Evolutionary conservation across 2,797 vertebrate genomes (phyloP), one percentile per base, ranked within the genome.

Genomic region (Scyliorhinus canicula): DNA sequence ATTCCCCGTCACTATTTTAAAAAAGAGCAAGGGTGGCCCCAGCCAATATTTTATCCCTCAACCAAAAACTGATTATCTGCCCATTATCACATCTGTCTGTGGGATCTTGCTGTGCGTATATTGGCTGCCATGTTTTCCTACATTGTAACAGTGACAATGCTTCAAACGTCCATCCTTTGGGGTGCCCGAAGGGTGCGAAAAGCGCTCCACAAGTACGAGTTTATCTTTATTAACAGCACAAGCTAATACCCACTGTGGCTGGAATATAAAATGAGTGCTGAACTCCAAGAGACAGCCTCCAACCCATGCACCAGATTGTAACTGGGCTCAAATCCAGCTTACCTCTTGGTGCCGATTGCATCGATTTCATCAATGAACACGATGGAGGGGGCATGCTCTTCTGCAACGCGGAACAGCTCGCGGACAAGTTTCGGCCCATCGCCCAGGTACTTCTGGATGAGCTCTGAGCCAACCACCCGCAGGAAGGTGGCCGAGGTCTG

Each of bases 291-390:
- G 16, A 57, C 35, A 28, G 44, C 47, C 28, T 57, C n/a, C 5
- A 57, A 19, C 28, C 31, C 52, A 35, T 35, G 16, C 8, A n/a
- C 31, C 28, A 88, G 1, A 47, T 1, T 82, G 79, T n/a, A 31
- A 85, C 77, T 21, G 47, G 8, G 82, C 44, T 85, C 82, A 86
- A 88, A 60, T 6, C 31, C 82, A 65, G 21, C 55, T 63, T 97
- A 99, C 99, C 98, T 98, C 96, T 99, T 99, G 0, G 99, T 99
- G 3, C 99, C 99, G 40, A 99, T 99, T 95, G 99, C 98, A 6
- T 99, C 99, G 0, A 99, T 99, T 96, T 99, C 99, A 7, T 99
- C 99, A 0, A 99, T 99, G 96, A 99, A 99, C 96, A 99, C 99
- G 1, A 99, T 99, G 14, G 99, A 99, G 0, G 99, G 99, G 0